Evolutionary conservation across 2,888 invertebrate genomes (phyloP), one percentile per base, ranked within the genome.

Genomic region (Erynnis tages): DNA sequence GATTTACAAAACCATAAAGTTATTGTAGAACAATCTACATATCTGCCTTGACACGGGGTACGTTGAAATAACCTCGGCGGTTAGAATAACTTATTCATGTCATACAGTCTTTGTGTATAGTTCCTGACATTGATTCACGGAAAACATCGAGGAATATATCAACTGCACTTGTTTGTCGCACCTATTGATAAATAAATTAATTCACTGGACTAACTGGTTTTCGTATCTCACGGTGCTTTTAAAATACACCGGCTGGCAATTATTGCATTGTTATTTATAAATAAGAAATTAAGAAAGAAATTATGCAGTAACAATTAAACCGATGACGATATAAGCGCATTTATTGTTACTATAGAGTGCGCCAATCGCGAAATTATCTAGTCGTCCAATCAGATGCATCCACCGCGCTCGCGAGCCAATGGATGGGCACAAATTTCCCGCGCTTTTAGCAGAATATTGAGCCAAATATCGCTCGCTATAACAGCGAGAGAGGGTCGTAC

Each of bases 331-430:
- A 19, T 11, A 44, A 21, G 44, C 44, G 19, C 14, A 43, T 44
- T 48, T n/a, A n/a, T n/a, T 48, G 48, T 49, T 49, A 27, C 25
- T 23, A 23, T 40, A 6, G 13, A n/a, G 34, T 13, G n/a, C 13
- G 23, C 49, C 49, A 49, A 49, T 40, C 41, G 11, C 23, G 34
- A 41, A 25, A 35, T 34, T 34, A 13, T 27, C 41, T 27, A 19
- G 13, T 17, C 34, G 13, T 17, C 49, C 41, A 49, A 41, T 49
- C 25, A 11, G 2, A 19, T 16, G 6, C 8, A 32, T n/a, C 17
- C 6, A 30, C 10, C 16, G 34, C 25, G 25, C 2, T 27, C 27
- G 27, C 25, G 11, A 10, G 27, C 49, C 49, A 41, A 49, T 49
- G 13, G 34, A 11, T 10, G 16, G 6, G 25, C 41, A 25, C 8